Evolutionary conservation across 1,140 invertebrate species (phyloP), one percentile per base, ranked within the genome.

Genomic region (Drosophila micromelanica): DNA sequence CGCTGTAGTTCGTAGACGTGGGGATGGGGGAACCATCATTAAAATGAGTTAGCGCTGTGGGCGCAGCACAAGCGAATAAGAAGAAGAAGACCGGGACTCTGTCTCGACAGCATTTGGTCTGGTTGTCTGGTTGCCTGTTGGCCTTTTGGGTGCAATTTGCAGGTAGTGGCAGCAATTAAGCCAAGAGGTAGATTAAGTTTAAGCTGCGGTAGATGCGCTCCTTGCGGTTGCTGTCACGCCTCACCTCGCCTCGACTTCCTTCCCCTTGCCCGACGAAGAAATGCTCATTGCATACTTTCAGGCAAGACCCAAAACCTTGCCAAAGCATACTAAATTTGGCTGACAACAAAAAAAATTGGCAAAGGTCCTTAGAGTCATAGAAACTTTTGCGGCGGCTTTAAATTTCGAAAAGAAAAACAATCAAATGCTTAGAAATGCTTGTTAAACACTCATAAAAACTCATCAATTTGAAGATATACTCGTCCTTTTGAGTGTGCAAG

Each of bases 71-170:
- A 48, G 52, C 35, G 40, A 38, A 11, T 17, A 51, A 12, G 45
- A 57, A 20, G 27, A 30, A n/a, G 45, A 57, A 52, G 49, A 56
- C 42, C 35, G 5, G 40, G 46, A 30, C 46, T 20, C 1, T 1
- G 54, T 56, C 80, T 65, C 46, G 46, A 60, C 63, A 38, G 32
- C 13, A 61, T n/a, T 45, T 15, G 71, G 69, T 69, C 69, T 43
- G 35, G 38, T 46, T 63, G 52, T 57, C 56, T 67, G 70, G 49
- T 60, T 63, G 37, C 62, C 63, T 38, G 30, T n/a, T 76, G 65
- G 68, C 60, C 87, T 87, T 91, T 89, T 89, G 89, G 89, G 84
- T 72, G 84, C 89, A 82, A 91, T 91, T 91, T 91, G 67, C 77
- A 63, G 74, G 79, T 69, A 89, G 75, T 78, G 89, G 76, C 75